These are phyloP conservation scores for Chironomus tepperi DNA, from an alignment of 1,140 invertebrate genomes.

Conservation along the genomic window DNA sequence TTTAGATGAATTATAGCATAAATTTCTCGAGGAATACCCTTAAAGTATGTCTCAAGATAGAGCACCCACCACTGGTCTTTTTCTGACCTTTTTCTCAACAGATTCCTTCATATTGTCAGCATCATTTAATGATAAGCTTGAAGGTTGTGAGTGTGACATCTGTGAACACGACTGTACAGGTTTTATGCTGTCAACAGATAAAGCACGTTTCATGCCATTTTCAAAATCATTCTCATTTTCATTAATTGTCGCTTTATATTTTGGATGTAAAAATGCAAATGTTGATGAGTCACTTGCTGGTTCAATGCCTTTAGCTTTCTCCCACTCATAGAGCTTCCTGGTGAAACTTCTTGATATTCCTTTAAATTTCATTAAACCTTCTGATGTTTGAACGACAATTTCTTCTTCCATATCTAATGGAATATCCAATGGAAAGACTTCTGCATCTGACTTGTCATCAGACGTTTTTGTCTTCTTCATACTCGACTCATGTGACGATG, in stretches of 20 bases:
- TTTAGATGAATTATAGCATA: too few species aligned
- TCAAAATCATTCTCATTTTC: constrained; percentile 34
- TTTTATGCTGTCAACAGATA: constrained; percentile 59
- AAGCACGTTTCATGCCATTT: constrained; percentile 49
- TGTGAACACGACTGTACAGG: constrained; percentile 41
- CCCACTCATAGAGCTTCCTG: constrained; percentile 83
- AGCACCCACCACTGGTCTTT: too few species aligned
- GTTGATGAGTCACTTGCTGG: constrained; percentile 65
- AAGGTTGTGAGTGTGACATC: constrained; percentile 49
- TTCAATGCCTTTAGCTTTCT: constrained; percentile 69
- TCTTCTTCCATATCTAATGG: constrained; percentile 53
- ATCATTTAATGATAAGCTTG: constrained; percentile 62
- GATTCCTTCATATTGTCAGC: constrained; percentile 49
- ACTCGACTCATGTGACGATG: not conserved
- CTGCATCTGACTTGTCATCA: constrained; percentile 43
- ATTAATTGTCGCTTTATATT: constrained; percentile 41
- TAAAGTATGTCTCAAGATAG: too few species aligned
- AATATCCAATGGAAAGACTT: constrained; percentile 51
- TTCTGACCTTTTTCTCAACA: constrained; percentile 18
- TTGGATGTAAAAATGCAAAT: constrained; percentile 60
- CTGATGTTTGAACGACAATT: constrained; percentile 68
- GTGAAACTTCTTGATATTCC: constrained; percentile 82
- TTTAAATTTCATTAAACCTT: constrained; percentile 71
- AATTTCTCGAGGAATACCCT: too few species aligned
- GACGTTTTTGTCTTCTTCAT: constrained; percentile 28